Evolutionary conservation across 2,888 invertebrate species (phyloP).

Genomic region (Cryptophagus acutangulus): DNA sequence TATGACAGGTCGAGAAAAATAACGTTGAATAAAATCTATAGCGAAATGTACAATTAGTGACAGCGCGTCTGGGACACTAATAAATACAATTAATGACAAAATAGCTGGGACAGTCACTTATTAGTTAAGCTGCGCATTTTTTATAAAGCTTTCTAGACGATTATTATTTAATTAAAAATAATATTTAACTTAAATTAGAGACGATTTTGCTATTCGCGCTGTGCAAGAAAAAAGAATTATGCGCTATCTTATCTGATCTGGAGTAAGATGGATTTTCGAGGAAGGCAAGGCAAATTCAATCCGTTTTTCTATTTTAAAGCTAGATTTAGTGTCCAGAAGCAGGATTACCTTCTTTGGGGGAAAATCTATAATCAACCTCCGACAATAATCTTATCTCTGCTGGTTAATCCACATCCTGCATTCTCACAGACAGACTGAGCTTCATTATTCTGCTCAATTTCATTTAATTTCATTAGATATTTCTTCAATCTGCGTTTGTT

Average conservation of each 20-base stretch:
- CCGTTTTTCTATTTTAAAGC: slow-evolving; percentile 1
- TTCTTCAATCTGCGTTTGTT: slow-evolving; percentile 39
- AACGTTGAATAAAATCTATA: no score
- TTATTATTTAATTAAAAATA: no score
- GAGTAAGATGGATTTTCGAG: slow-evolving; percentile 1
- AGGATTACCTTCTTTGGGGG: slow-evolving; percentile 22
- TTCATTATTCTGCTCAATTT: slow-evolving; percentile 42
- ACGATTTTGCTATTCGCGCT: no score
- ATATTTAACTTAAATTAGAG: no score
- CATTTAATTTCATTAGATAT: slow-evolving; percentile 44
- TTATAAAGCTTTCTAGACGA: no score
- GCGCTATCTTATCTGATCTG: slow-evolving; percentile 2
- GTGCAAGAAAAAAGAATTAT: no score
- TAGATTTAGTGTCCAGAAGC: slow-evolving; percentile 2
- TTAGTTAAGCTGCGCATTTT: no score
- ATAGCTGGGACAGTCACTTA: no score
- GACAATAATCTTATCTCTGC: slow-evolving; percentile 23
- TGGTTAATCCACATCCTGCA: slow-evolving; percentile 12
- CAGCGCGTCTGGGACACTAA: no score
- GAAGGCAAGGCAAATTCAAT: slow-evolving; percentile 1
- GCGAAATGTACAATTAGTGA: no score
- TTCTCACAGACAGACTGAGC: slow-evolving; percentile 20
- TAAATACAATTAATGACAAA: no score
- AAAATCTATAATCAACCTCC: slow-evolving; percentile 25
- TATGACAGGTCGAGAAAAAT: no score